A percentile compares a stretch with the other conserved stretches of the same genome.
phyloP scores from a whole-genome alignment of 64 coral and sea anemone species.

The Pachyseris speciosa region DNA sequence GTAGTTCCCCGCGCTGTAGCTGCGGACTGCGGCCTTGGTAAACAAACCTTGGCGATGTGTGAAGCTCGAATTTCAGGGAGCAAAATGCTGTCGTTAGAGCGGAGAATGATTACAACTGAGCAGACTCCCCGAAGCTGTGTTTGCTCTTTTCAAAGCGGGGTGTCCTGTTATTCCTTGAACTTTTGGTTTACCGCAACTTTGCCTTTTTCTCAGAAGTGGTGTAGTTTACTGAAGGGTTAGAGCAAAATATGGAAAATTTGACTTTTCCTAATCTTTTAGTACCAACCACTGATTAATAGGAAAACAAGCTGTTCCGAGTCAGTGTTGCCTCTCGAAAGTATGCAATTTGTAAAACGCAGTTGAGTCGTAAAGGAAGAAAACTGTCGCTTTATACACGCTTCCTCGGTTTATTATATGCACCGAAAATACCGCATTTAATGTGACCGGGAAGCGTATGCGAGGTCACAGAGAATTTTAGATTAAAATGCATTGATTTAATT shows the following conservation, averaged over 20 bases:
- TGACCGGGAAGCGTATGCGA: not conserved
- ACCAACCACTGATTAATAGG: not conserved
- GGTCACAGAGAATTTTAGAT: constrained; percentile 6
- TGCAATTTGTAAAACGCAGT: not conserved
- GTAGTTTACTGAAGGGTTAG: not conserved
- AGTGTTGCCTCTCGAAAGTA: not conserved
- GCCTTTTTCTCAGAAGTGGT: too few species aligned
- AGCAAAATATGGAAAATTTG: not conserved
- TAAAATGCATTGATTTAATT: not conserved
- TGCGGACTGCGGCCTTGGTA: not conserved
- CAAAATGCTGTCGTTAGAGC: constrained; percentile 28
- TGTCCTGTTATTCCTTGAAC: not conserved
- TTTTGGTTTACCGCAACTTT: not conserved
- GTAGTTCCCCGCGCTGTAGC: not conserved
- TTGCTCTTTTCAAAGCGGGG: not conserved
- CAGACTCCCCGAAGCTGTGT: too few species aligned
- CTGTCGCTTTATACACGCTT: not conserved
- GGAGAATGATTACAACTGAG: not conserved
- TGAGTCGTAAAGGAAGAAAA: not conserved
- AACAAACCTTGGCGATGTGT: not conserved
- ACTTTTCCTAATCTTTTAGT: too few species aligned
- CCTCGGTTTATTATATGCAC: not conserved
- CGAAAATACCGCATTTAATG: not conserved
- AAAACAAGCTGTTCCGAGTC: not conserved
- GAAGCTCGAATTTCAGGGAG: constrained; percentile 15